These are phyloP conservation scores for Yponomeuta sedellus DNA, from an alignment of 2,888 invertebrate species.

Conservation along the genomic window DNA sequence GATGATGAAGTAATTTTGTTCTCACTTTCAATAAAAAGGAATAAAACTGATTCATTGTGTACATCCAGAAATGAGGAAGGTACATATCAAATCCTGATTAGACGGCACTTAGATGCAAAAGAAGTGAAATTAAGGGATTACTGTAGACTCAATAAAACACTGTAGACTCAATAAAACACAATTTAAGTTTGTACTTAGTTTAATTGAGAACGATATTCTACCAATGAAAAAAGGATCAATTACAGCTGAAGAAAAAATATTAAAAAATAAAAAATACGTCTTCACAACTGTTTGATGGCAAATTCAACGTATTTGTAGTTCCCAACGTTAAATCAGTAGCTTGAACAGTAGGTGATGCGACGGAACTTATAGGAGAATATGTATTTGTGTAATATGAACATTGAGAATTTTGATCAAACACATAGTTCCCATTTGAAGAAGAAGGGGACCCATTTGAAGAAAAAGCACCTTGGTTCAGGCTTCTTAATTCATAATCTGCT, in stretches of 20 bases:
- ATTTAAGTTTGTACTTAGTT: conserved; percentile 18
- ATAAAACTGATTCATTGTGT: conserved; percentile 17
- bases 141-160: conserved; percentile 13
- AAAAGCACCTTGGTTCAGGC: conserved; percentile 9
- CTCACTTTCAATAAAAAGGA: conserved; percentile 15
- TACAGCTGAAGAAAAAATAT: conserved; percentile 14
- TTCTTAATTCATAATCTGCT: conserved; percentile 15
- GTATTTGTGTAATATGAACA: not conserved
- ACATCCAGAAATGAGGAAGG: conserved; percentile 17
- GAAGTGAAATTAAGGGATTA: not conserved
- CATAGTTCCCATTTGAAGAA: not conserved
- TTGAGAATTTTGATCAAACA: not conserved
- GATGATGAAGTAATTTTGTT: conserved; percentile 17
- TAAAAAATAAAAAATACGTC: not conserved
- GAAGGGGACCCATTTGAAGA: not conserved
- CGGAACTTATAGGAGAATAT: conserved; percentile 11
- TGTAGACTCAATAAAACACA: conserved; percentile 14
- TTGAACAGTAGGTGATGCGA: conserved; percentile 2
- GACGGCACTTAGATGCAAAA: not conserved
- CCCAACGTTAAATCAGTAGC: not conserved
- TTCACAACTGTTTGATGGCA: too few species aligned
- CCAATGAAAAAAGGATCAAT: conserved; percentile 16
- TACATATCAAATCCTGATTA: conserved; percentile 9
- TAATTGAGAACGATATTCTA: conserved; percentile 17
- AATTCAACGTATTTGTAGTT: not conserved